Evolutionary conservation across 2,797 vertebrate species (phyloP).

Genomic region (Amblyopsis hoosieri): DNA sequence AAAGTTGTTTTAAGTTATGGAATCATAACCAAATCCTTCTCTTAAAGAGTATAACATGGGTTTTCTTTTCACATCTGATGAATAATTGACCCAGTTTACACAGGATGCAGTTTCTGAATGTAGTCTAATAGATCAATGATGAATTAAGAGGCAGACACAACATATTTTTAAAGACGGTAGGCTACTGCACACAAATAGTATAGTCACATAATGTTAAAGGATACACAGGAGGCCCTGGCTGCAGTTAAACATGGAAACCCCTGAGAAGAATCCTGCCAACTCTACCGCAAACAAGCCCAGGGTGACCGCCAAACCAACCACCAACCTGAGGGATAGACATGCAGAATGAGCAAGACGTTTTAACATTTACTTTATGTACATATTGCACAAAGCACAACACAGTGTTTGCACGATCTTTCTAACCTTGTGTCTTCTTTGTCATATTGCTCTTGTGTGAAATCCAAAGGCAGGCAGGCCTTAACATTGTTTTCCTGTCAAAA

Average conservation of each 20-base stretch:
- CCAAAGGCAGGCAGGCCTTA: conserved; percentile 83
- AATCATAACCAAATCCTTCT: conserved; percentile 46
- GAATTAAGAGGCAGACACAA: not conserved
- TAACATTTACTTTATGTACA: not conserved
- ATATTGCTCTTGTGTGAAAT: conserved; percentile 82
- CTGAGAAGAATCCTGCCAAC: conserved; percentile 86
- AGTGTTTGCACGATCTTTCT: conserved; percentile 31
- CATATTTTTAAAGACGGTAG: not conserved
- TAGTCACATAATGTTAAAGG: conserved; percentile 65
- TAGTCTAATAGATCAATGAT: not conserved
- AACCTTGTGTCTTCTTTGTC: conserved; percentile 80
- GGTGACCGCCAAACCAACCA: conserved; percentile 83
- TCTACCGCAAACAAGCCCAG: conserved; percentile 85
- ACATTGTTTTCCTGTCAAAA: conserved; percentile 83
- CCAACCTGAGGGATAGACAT: conserved; percentile 73
- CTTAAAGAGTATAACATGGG: no score
- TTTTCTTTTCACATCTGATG: not conserved
- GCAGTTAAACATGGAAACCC: conserved; percentile 91
- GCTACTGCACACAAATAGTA: not conserved
- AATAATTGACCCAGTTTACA: not conserved
- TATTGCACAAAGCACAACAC: not conserved
- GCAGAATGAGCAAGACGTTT: not conserved
- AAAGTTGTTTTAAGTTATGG: conserved; percentile 58
- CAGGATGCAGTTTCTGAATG: no score
- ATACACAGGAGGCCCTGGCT: conserved; percentile 90